phyloP scores from a whole-genome alignment of 2,113 vertebrate species.

The Tautogolabrus adspersus region DNA sequence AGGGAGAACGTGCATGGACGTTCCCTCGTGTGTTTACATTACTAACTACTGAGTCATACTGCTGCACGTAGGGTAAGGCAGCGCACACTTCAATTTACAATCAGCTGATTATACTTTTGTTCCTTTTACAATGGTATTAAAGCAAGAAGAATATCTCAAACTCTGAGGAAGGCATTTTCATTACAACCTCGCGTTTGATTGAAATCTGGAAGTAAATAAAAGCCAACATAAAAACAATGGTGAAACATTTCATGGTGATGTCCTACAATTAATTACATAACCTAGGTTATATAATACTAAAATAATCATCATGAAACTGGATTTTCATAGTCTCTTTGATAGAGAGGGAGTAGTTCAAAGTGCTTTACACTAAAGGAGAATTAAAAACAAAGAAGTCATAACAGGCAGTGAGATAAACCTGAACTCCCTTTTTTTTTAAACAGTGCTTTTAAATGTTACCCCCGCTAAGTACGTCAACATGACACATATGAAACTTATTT shows the following conservation, averaged over 20 bases:
- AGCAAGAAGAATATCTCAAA: no score
- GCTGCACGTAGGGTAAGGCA: not conserved
- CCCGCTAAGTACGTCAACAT: no score
- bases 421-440: no score
- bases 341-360: not conserved
- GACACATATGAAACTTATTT: no score
- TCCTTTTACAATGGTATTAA: no score
- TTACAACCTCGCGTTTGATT: not conserved
- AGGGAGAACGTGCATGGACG: not conserved
- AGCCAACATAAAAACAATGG: not conserved
- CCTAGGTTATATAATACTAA: not conserved
- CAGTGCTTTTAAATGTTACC: no score
- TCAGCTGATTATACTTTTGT: not conserved
- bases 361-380: not conserved
- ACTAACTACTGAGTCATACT: slow-evolving; percentile 28
- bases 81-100: not conserved
- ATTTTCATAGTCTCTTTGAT: not conserved
- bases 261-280: not conserved
- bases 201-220: not conserved
- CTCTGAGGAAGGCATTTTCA: not conserved
- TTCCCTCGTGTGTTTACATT: slow-evolving; percentile 2
- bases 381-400: not conserved
- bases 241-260: not conserved
- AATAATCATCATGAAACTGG: not conserved
- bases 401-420: no score